A percentile compares a stretch with the other conserved stretches of the same genome.
These are phyloP conservation scores for Eulemur albifrons DNA, from an alignment of 2,797 vertebrate species.

Conservation along the genomic window DNA sequence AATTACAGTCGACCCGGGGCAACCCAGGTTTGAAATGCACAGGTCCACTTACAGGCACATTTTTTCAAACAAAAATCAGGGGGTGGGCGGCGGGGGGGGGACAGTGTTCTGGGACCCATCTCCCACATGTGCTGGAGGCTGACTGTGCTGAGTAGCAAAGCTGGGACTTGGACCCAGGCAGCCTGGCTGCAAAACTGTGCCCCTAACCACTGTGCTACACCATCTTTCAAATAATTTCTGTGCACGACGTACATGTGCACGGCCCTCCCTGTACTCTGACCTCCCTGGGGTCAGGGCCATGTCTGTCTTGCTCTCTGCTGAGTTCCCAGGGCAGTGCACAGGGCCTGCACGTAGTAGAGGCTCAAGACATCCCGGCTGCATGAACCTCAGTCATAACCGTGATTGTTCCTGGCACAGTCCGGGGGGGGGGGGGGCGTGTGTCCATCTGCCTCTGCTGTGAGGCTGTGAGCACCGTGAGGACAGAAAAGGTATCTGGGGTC, in stretches of 20 bases:
- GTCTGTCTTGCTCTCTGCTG: neutral
- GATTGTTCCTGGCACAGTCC: neutral
- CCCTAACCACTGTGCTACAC: neutral
- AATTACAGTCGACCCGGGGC: neutral
- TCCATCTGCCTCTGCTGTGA: neutral
- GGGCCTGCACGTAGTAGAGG: neutral
- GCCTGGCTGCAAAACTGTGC: neutral
- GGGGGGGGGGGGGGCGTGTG: neutral
- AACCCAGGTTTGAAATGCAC: neutral
- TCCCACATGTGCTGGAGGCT: neutral
- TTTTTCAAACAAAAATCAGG: neutral
- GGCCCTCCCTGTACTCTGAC: neutral
- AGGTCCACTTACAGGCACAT: neutral
- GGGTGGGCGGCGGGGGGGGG: fast-evolving
- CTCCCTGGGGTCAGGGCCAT: neutral
- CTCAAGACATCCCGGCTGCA: neutral
- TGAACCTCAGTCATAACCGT: neutral
- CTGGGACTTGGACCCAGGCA: neutral
- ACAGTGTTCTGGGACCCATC: neutral
- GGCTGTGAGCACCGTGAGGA: neutral
- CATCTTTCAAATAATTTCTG: neutral
- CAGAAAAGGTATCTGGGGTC: neutral
- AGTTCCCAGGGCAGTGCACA: neutral
- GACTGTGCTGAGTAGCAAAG: neutral
- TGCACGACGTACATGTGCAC: fast-evolving